These are phyloP conservation scores for Trichosurus vulpecula DNA, from an alignment of 2,797 vertebrate species.

Conservation along the genomic window DNA sequence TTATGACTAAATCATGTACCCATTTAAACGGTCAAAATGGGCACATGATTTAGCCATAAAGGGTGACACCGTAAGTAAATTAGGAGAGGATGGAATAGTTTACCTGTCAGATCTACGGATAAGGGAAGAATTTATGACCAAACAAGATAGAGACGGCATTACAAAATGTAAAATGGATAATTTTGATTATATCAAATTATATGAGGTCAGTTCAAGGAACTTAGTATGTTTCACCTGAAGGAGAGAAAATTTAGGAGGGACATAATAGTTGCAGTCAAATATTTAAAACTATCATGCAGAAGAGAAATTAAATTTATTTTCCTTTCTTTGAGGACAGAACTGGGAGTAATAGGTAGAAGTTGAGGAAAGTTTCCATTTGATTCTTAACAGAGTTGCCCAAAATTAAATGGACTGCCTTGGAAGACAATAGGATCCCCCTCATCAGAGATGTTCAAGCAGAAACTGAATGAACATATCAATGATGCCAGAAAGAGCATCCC, in stretches of 20 bases:
- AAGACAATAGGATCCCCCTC: not conserved
- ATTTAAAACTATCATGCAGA: not conserved
- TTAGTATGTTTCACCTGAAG: not conserved
- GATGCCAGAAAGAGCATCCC: not conserved
- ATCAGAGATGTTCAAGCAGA: not conserved
- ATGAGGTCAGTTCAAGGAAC: not conserved
- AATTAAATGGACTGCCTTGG: not conserved
- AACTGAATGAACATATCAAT: not conserved
- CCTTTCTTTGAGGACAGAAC: not conserved
- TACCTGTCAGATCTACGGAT: too few relatives aligned
- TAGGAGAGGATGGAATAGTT: too few relatives aligned
- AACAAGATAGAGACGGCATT: too few relatives aligned
- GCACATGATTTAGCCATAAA: too few relatives aligned
- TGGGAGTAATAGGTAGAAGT: not conserved
- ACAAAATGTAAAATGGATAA: too few relatives aligned
- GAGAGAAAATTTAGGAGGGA: not conserved
- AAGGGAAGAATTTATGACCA: too few relatives aligned
- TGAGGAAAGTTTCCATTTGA: not conserved
- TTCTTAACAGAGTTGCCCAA: not conserved
- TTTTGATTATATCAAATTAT: too few relatives aligned
- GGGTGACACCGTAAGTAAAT: too few relatives aligned
- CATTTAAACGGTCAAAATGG: too few relatives aligned
- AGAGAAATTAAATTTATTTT: not conserved
- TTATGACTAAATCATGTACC: too few relatives aligned
- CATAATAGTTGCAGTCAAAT: not conserved